A percentile compares a stretch with the other conserved stretches of the same genome.
Conservation (phyloP, 2,888 invertebrate genomes). For the Rhabditoides inermis region DNA sequence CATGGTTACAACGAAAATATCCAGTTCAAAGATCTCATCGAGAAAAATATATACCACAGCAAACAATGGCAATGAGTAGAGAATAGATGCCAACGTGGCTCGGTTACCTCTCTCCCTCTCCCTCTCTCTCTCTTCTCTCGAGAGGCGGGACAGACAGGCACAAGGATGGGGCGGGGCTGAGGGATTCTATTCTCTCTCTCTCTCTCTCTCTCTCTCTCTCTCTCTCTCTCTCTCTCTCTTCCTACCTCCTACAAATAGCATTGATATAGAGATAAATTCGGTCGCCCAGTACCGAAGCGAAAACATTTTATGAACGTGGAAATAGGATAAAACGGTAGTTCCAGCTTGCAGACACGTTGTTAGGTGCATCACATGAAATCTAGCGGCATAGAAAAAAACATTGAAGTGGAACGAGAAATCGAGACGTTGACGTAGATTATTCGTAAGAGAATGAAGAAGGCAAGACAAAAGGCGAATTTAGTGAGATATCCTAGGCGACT, state of each 20-base stretch:
- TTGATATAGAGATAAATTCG: too few relatives aligned
- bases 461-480: slow-evolving; percentile 2
- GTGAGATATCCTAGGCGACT: neutral
- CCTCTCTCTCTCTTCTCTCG: neutral
- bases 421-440: neutral
- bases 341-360: slow-evolving; percentile 1
- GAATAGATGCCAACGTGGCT: neutral
- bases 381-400: slow-evolving; percentile 3
- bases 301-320: neutral
- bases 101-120: neutral
- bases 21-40: too few relatives aligned
- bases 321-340: neutral
- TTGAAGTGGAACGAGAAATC: slow-evolving; percentile 1
- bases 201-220: slow-evolving; percentile 1
- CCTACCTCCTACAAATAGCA: too few relatives aligned
- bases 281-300: neutral
- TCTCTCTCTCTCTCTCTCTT: neutral
- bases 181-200: neutral
- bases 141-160: neutral
- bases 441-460: slow-evolving; percentile 1
- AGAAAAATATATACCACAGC: too few relatives aligned
- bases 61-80: too few relatives aligned
- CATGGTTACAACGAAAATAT: too few relatives aligned
- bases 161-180: neutral
- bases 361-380: neutral